These are phyloP conservation scores for Chascanopsetta lugubris DNA, from an alignment of 2,113 vertebrate genomes.

Conservation along the genomic window DNA sequence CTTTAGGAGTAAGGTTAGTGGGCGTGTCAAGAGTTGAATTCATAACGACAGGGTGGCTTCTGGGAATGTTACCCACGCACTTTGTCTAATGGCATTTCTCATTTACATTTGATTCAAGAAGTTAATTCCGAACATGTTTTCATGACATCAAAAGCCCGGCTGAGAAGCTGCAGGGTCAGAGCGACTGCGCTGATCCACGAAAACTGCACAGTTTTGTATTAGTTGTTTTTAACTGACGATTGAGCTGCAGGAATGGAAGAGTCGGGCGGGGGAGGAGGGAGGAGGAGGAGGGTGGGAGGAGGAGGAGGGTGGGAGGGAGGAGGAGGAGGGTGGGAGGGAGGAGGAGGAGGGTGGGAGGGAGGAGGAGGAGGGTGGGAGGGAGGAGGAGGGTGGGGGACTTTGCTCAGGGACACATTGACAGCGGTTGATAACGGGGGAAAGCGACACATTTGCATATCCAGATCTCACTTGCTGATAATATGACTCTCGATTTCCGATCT, in stretches of 20 bases:
- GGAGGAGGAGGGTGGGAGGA: no score
- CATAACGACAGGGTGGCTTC: conserved; percentile 23
- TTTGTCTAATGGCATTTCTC: conserved; percentile 15
- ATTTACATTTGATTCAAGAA: conserved; percentile 23
- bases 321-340: no score
- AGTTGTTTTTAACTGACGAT: conserved; percentile 1
- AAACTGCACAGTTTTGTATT: conserved; percentile 3
- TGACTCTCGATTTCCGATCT: conserved; percentile 7
- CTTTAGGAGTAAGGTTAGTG: conserved; percentile 16
- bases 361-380: no score
- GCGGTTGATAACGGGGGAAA: conserved; percentile 22
- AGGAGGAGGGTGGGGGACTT: no score
- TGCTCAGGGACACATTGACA: conserved; percentile 32
- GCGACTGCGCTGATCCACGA: background rate
- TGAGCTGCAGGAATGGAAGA: conserved; percentile 6
- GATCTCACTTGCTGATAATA: conserved; percentile 22
- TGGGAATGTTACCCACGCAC: background rate
- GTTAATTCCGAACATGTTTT: conserved; percentile 15
- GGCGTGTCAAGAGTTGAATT: conserved; percentile 34
- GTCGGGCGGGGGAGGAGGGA: background rate
- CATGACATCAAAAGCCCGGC: conserved; percentile 10
- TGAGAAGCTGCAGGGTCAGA: conserved; percentile 1
- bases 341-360: no score
- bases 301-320: no score
- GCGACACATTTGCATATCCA: conserved; percentile 30